Percentiles rank a stretch among this genome's conserved stretches.
Conservation (phyloP, 2,888 invertebrate species). For the Allacma fusca region DNA sequence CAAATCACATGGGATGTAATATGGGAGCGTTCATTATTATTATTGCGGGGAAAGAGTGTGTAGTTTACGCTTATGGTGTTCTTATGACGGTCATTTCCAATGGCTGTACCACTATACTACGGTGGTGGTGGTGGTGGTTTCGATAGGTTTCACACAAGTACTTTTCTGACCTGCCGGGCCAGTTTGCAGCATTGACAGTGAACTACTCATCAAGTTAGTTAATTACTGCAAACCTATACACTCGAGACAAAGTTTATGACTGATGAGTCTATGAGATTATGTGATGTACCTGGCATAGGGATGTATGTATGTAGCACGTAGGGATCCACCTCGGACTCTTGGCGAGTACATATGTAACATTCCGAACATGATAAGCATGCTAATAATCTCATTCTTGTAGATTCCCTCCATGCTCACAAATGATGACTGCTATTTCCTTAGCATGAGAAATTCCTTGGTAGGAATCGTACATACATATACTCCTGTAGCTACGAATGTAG, state of each 20-base stretch:
- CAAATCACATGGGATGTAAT: conserved; percentile 12
- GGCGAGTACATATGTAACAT: no score
- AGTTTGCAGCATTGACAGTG: conserved; percentile 11
- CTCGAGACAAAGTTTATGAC: conserved; percentile 7
- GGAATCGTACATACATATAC: no score
- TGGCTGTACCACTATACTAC: background rate
- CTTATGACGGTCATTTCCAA: conserved; percentile 10
- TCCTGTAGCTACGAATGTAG: no score
- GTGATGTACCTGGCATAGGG: background rate
- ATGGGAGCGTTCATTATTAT: conserved; percentile 32
- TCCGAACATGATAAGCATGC: conserved; percentile 31
- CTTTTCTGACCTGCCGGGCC: conserved; percentile 31
- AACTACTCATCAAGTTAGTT: conserved; percentile 26
- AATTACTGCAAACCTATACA: conserved; percentile 37
- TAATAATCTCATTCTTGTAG: conserved; percentile 31
- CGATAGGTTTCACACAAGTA: conserved; percentile 9
- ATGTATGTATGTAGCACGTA: background rate
- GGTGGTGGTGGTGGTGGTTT: background rate
- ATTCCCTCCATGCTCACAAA: background rate
- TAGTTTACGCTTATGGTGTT: conserved; percentile 1
- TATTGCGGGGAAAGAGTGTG: conserved; percentile 6
- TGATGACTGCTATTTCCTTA: conserved; percentile 27
- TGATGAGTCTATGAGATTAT: conserved; percentile 29
- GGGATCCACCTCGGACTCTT: no score
- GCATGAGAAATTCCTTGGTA: conserved; percentile 24